A percentile compares a stretch with the other conserved stretches of the same genome.
Evolutionary conservation across 2,113 vertebrate species (phyloP).

Genomic region (Colius striatus): DNA sequence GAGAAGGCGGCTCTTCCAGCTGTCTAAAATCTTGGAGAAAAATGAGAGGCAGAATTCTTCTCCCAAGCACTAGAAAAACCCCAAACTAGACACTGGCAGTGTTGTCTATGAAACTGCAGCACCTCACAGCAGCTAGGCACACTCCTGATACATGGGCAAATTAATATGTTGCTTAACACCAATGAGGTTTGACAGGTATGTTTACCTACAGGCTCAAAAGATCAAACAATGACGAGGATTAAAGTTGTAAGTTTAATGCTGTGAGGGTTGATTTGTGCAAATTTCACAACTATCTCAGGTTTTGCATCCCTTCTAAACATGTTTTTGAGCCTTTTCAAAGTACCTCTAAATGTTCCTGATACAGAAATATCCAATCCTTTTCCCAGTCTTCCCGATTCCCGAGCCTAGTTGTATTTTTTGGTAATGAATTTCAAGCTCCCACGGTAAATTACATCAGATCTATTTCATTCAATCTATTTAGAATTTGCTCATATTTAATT

Average conservation of each 20-base stretch:
- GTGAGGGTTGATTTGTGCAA: neutral
- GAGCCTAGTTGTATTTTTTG: neutral
- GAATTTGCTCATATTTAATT: constrained; percentile 4
- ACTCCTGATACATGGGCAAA: neutral
- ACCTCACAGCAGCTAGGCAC: neutral
- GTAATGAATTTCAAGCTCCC: neutral
- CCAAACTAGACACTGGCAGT: neutral
- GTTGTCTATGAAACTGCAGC: neutral
- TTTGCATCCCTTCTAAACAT: constrained; percentile 1
- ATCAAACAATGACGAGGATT: neutral
- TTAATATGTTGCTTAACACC: neutral
- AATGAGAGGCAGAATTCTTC: neutral
- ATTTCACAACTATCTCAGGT: neutral
- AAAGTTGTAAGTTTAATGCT: neutral
- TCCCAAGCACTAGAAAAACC: neutral
- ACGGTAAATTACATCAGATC: neutral
- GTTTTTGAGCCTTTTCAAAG: neutral
- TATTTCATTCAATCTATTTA: constrained; percentile 27
- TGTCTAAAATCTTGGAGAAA: neutral
- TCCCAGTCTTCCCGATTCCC: neutral
- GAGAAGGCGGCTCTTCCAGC: neutral
- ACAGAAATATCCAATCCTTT: neutral
- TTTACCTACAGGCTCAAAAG: constrained; percentile 37
- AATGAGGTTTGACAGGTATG: neutral
- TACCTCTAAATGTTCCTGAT: neutral